Percentiles rank a stretch among this genome's conserved stretches.
Conservation (phyloP, 2,797 vertebrate genomes). For the Huso huso region DNA sequence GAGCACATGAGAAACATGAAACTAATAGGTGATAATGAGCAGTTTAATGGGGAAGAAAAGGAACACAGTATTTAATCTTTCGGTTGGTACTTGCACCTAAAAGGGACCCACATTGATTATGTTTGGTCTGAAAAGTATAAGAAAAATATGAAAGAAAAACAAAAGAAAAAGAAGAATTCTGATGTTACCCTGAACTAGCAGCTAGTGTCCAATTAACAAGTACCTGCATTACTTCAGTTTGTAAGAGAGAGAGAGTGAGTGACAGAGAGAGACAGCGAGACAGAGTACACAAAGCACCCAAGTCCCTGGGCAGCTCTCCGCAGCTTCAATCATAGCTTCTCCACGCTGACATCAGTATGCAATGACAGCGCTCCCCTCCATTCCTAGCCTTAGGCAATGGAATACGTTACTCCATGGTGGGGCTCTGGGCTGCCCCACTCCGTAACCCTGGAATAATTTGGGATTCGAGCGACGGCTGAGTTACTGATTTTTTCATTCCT, state of each 20-base stretch:
- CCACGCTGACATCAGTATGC: conserved; percentile 81
- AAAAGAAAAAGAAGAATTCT: conserved; percentile 41
- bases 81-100: conserved; percentile 31
- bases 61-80: conserved; percentile 30
- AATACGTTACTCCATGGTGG: conserved; percentile 80
- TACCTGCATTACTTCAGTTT: conserved; percentile 58
- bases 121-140: too few relatives aligned
- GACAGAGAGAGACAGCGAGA: conserved; percentile 54
- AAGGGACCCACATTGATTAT: too few relatives aligned
- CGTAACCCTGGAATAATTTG: conserved; percentile 77
- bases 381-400: conserved; percentile 85
- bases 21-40: too few relatives aligned
- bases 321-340: conserved; percentile 75
- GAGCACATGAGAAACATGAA: too few relatives aligned
- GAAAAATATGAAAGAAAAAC: conserved; percentile 27
- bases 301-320: conserved; percentile 61
- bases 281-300: conserved; percentile 66
- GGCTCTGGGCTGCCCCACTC: conserved; percentile 66
- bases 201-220: conserved; percentile 74
- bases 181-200: conserved; percentile 41
- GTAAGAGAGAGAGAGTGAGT: conserved; percentile 30
- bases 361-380: conserved; percentile 61
- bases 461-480: conserved; percentile 71
- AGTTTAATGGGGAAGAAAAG: too few relatives aligned
- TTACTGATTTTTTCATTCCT: conserved; percentile 67